phyloP scores from a whole-genome alignment of 2,113 vertebrate genomes.

The Capra hircus region DNA sequence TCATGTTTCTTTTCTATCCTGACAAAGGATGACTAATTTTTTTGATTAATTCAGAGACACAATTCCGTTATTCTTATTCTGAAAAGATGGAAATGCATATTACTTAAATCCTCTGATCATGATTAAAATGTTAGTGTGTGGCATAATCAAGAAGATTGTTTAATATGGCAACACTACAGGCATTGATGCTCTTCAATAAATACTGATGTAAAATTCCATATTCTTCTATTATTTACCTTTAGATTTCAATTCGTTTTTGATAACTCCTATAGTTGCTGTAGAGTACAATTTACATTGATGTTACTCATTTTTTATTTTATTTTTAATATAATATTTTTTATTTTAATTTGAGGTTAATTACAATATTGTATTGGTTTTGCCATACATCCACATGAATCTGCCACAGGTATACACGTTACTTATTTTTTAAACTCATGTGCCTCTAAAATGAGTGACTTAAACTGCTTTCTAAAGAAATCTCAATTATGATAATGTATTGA shows the following conservation, averaged over 20 bases:
- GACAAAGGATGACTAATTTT: not conserved
- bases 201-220: not conserved
- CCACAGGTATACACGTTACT: too few species aligned
- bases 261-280: not conserved
- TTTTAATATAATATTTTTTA: too few species aligned
- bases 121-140: not conserved
- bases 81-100: not conserved
- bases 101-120: not conserved
- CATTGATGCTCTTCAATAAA: not conserved
- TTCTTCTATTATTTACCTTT: not conserved
- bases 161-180: not conserved
- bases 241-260: not conserved
- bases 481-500: not conserved
- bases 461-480: not conserved
- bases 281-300: not conserved
- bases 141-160: not conserved
- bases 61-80: not conserved
- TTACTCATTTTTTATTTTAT: not conserved
- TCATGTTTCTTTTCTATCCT: not conserved
- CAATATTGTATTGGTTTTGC: too few species aligned
- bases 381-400: too few species aligned
- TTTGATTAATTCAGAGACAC: not conserved
- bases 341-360: too few species aligned
- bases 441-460: not conserved
- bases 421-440: not conserved